phyloP scores from a whole-genome alignment of 2,888 invertebrate species.

The Spodoptera exigua region DNA sequence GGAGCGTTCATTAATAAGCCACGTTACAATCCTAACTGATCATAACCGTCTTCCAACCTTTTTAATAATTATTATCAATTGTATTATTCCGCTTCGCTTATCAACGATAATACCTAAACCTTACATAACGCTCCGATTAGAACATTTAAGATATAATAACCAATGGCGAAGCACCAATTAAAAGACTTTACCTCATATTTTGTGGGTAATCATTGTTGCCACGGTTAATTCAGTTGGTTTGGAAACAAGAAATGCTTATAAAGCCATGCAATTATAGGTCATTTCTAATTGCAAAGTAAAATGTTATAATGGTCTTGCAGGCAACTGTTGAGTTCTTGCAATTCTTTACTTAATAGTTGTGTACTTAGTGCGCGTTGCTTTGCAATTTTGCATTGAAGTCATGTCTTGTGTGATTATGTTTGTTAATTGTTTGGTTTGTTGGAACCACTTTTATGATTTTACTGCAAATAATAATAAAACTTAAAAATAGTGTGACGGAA shows the following conservation, averaged over 20 bases:
- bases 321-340: slow-evolving; percentile 49
- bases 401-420: not conserved
- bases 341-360: slow-evolving; percentile 43
- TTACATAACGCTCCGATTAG: slow-evolving; percentile 32
- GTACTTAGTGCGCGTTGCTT: slow-evolving; percentile 11
- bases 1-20: no score
- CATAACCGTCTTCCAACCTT: no score
- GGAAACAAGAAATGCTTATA: slow-evolving; percentile 64
- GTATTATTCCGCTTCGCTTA: slow-evolving; percentile 10
- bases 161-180: slow-evolving; percentile 57
- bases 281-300: slow-evolving; percentile 69
- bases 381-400: slow-evolving; percentile 18
- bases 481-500: no score
- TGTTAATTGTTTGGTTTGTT: no score
- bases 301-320: slow-evolving; percentile 61
- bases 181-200: slow-evolving; percentile 58
- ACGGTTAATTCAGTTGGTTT: slow-evolving; percentile 55
- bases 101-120: slow-evolving; percentile 17
- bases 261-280: slow-evolving; percentile 62
- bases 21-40: no score
- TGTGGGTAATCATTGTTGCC: slow-evolving; percentile 59
- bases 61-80: not conserved
- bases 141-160: slow-evolving; percentile 47
- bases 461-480: no score
- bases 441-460: no score